Conservation (phyloP, 2,797 vertebrate genomes). For the Phataginus tricuspis region DNA sequence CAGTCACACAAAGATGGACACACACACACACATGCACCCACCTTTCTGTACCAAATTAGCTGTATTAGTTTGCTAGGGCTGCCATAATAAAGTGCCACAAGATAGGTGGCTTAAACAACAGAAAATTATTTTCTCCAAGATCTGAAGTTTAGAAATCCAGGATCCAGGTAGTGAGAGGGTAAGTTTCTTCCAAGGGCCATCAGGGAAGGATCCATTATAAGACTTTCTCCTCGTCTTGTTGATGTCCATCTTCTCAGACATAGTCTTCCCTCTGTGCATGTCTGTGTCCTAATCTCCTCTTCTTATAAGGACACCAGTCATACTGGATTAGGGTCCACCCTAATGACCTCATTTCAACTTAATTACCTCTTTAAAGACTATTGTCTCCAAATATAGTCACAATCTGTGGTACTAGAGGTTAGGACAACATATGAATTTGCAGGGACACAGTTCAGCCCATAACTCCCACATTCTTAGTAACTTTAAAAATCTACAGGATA, state of each 20-base stretch:
- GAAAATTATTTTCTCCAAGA: background rate
- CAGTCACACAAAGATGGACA: background rate
- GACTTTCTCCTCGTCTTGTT: background rate
- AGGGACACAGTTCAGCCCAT: background rate
- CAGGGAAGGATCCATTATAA: background rate
- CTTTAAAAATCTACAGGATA: background rate
- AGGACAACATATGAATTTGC: background rate
- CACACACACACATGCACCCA: background rate
- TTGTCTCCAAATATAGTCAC: background rate
- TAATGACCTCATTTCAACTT: background rate
- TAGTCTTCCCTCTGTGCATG: background rate
- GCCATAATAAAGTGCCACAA: background rate
- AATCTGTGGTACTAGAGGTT: background rate
- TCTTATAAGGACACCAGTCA: background rate
- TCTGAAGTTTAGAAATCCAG: background rate
- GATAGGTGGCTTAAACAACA: background rate
- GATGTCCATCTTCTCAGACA: background rate
- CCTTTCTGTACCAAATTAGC: background rate
- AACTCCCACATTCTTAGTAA: background rate
- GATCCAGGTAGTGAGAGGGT: background rate
- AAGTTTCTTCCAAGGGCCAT: background rate
- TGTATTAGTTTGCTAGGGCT: background rate
- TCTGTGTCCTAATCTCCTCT: background rate
- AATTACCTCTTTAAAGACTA: background rate
- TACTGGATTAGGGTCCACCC: background rate